Percentiles rank a stretch among this genome's conserved stretches.
Conservation (phyloP, 2,888 invertebrate genomes). For the Diarsia dahlii region DNA sequence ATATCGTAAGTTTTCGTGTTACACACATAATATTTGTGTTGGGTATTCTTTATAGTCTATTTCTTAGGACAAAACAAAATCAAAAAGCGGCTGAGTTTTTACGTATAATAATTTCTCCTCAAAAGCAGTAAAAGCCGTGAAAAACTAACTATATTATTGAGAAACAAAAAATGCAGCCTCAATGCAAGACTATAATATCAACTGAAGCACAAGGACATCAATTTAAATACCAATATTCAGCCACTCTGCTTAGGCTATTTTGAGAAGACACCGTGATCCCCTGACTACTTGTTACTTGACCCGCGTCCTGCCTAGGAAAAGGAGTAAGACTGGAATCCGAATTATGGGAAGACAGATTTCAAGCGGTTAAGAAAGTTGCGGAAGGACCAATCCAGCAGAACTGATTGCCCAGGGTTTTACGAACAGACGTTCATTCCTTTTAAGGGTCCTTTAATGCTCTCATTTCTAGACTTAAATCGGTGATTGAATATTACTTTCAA, state of each 20-base stretch:
- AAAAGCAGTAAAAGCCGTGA: constrained; percentile 46
- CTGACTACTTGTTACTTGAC: constrained; percentile 53
- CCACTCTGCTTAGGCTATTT: constrained; percentile 56
- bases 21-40: constrained; percentile 6
- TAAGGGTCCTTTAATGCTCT: not conserved
- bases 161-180: constrained; percentile 47
- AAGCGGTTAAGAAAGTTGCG: not conserved
- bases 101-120: not conserved
- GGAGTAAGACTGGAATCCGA: constrained; percentile 42
- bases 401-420: not conserved
- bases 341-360: not conserved
- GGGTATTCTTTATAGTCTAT: not conserved
- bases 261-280: constrained; percentile 46
- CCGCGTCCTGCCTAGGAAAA: constrained; percentile 48
- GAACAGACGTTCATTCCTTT: not conserved
- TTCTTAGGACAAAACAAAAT: constrained; percentile 9
- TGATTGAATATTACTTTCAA: not conserved
- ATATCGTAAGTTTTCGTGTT: not conserved
- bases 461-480: not conserved
- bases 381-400: not conserved
- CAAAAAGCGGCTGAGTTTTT: constrained; percentile 33
- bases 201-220: constrained; percentile 43
- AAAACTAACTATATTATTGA: constrained; percentile 29
- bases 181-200: constrained; percentile 36
- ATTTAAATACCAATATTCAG: constrained; percentile 54